Base-by-base conservation (phyloP, 2,888 invertebrate species). In the Lithophane semibrunnea region DNA sequence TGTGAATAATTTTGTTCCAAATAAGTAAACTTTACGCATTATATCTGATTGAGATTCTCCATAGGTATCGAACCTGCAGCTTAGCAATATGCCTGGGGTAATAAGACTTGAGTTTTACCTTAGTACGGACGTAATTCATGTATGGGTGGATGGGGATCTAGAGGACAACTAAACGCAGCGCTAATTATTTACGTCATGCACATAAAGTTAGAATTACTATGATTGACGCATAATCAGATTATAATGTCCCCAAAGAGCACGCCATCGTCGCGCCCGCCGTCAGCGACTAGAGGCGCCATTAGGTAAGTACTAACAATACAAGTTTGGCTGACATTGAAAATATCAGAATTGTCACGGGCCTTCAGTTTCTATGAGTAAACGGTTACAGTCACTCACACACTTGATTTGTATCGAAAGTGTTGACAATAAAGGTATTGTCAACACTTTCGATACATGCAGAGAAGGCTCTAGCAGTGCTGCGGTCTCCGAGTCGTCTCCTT, bases 1-100 rank as follows among this genome's bases (percentile, higher is more conserved):
- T 95, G 77, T 42, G 83, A 88, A 77, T 54, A 63, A 44, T 10
- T n/a, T 42, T 58, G 29, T 29, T 47, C 18, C 0, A 42, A 42
- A 52, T 52, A 2, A 61, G 21, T 24, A 13, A 75, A 8, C 2
- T 37, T n/a, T n/a, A 47, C 10, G 12, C 7, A 24, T 18, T 10
- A 18, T 3, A 18, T 37, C 13, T 5, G 12, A 44, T n/a, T n/a
- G n/a, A n/a, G 9, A 29, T 44, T 29, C 21, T 61, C 1, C 29
- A 13, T 5, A 73, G 21, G 47, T 49, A 49, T 5, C 0, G 16
- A n/a, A 18, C 18, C n/a, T 37, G 21, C 4, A n/a, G 67, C 29
- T 52, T 47, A 37, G 37, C 37, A 37, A 37, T 47, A 47, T 47
- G 47, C 47, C 44, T 47, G 12, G 12, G 47, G 47, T 47, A 12